Base-by-base conservation (phyloP, 2,113 vertebrate species). In the Sigmodon hispidus region DNA sequence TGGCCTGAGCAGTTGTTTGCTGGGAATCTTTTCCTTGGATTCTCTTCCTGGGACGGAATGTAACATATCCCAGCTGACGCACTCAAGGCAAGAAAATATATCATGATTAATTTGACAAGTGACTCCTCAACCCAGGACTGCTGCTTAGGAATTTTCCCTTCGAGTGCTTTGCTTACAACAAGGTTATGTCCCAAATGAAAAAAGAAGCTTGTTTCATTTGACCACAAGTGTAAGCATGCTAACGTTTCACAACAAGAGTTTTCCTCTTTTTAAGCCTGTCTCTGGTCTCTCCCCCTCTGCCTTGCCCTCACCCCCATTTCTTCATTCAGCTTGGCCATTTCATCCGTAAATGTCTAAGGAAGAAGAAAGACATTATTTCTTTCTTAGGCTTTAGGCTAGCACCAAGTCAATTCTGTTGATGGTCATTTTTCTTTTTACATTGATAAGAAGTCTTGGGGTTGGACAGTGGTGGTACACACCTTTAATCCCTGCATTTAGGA, bases 51-150 rank as follows among this genome's bases (percentile, higher is more conserved):
- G 50, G 87, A 94, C 73, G 81, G 88, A 97, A 96, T 76, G 80
- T 97, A 98, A 98, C 87, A 70, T 93, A 97, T 97, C 97, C 98
- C 98, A 97, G 97, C 98, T 98, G 98, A 97, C 72, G 61, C 65
- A 87, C 90, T 97, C 94, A 96, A 75, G 90, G 97, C 96, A 97
- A 88, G 96, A 97, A 94, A 96, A 97, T 98, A 81, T 48, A 98
- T 97, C 96, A 94, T 94, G 93, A 97, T 93, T 98, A 96, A 98
- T 94, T 97, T 97, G 96, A 98, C 95, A 97, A 97, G 94, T 97
- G 97, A 96, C 95, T 96, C 94, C 36, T 5, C 50, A 95, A 93
- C 87, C 85, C 77, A 88, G 90, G 77, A 97, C 91, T 96, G 96
- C 92, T 97, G 85, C 97, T 90, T 93, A 96, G 96, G 95, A 98